Evolutionary conservation across 2,113 vertebrate genomes (phyloP), one percentile per base, ranked within the genome.

Genomic region (Forbesichthys papilliferus): DNA sequence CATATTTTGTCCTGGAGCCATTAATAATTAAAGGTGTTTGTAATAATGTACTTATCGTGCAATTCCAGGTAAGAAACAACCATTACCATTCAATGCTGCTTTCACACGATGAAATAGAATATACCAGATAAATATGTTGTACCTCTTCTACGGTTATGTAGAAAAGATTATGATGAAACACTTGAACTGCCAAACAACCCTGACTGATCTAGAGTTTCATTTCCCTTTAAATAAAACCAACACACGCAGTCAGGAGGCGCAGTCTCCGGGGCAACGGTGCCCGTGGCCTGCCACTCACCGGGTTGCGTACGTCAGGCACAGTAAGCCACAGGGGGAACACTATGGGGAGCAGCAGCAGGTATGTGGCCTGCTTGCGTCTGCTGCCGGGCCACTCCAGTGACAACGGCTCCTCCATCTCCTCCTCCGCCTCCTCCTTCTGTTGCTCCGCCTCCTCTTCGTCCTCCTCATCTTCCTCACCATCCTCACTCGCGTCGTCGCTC

Each of bases 301-400:
- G 80, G 68, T 97, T 99, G 69, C 97, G 92, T 78, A 96, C 97
- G 0, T 99, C 97, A 0, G 97, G 97, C 64, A 99, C 87, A 16
- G 96, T 96, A 64, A 89, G 75, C 96, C 96, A 99, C 81, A 99
- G 86, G 1, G 94, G 95, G 54, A 98, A 92, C 72, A 97, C 90
- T 62, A 99, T 96, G 75, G 97, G 97, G 1, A 98, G 75, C 56
- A 99, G 91, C 0, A 96, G 55, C 54, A 99, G 93, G 55, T 97
- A 98, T 0, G 94, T 96, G 71, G 91, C 64, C 74, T 92, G 94
- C 66, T 98, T 99, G 27, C 92, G 92, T 33, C 66, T 36, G 0
- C 86, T 94, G 53, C 94, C 80, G 0, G 97, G 97, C 97, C 97
- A 99, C 46, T 91, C 87, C 66, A 99, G 84, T 75, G 93, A 96